phyloP scores from a whole-genome alignment of 2,888 invertebrate genomes.

The Spilosoma lubricipeda region DNA sequence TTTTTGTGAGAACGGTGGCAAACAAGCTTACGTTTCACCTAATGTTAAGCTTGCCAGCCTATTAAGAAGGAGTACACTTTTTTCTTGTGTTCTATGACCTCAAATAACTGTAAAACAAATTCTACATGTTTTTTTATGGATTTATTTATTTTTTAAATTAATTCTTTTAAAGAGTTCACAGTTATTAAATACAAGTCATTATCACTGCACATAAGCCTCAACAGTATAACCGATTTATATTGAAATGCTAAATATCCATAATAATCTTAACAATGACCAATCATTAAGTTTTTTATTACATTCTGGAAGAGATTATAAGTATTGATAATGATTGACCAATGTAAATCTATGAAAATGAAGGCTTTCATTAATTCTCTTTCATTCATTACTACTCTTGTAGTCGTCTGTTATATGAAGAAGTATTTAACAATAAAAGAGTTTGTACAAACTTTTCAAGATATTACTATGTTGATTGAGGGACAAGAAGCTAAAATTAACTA shows the following conservation, averaged over 20 bases:
- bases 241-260: conserved; percentile 9
- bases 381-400: neutral
- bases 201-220: conserved; percentile 2
- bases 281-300: conserved; percentile 14
- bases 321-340: too few relatives aligned
- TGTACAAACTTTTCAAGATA: neutral
- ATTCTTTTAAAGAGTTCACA: neutral
- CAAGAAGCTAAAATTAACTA: neutral
- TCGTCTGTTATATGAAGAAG: neutral
- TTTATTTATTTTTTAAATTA: neutral
- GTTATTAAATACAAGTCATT: neutral
- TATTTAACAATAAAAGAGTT: neutral
- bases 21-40: too few relatives aligned
- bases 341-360: neutral
- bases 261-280: conserved; percentile 8
- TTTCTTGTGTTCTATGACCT: too few relatives aligned
- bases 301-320: neutral
- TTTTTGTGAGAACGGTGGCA: too few relatives aligned
- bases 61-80: too few relatives aligned
- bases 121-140: neutral
- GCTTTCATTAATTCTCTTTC: neutral
- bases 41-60: too few relatives aligned
- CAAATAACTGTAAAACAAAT: neutral
- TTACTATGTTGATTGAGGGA: neutral
- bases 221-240: conserved; percentile 4